Percentiles rank a stretch among this genome's conserved stretches.
Evolutionary conservation across 2,113 vertebrate species (phyloP).

Genomic region (Odocoileus hemionus): DNA sequence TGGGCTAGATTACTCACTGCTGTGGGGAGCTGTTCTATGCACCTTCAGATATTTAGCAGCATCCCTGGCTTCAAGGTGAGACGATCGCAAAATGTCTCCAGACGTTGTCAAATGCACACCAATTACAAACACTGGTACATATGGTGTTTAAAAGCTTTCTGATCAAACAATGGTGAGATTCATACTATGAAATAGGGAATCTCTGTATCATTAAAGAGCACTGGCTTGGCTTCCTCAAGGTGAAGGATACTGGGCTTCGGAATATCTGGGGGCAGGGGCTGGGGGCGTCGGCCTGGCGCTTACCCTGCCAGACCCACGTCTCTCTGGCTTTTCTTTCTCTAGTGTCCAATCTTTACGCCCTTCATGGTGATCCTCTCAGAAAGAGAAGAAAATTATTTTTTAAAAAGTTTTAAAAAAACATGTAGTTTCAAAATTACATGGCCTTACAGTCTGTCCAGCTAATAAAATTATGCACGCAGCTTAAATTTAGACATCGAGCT

Average conservation of each 20-base stretch:
- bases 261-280: background rate
- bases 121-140: background rate
- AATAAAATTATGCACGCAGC: constrained; percentile 78
- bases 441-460: constrained; percentile 74
- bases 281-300: background rate
- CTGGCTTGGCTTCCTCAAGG: constrained; percentile 4
- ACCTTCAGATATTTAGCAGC: background rate
- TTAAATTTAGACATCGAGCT: constrained; percentile 81
- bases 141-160: constrained; percentile 17
- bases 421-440: constrained; percentile 61
- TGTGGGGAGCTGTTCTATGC: fast-evolving
- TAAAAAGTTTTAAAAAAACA: constrained; percentile 11
- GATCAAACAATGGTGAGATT: constrained; percentile 6
- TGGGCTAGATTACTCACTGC: background rate
- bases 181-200: constrained; percentile 9
- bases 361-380: background rate
- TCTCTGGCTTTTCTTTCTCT: background rate
- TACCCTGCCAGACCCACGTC: background rate
- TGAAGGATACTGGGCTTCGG: background rate
- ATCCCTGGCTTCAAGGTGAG: background rate
- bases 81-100: background rate
- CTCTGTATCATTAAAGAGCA: constrained; percentile 41
- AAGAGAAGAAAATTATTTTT: background rate
- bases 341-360: background rate
- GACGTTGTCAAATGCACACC: background rate